Base-by-base conservation (phyloP, 2,113 vertebrate genomes). In the Phaethon lepturus region DNA sequence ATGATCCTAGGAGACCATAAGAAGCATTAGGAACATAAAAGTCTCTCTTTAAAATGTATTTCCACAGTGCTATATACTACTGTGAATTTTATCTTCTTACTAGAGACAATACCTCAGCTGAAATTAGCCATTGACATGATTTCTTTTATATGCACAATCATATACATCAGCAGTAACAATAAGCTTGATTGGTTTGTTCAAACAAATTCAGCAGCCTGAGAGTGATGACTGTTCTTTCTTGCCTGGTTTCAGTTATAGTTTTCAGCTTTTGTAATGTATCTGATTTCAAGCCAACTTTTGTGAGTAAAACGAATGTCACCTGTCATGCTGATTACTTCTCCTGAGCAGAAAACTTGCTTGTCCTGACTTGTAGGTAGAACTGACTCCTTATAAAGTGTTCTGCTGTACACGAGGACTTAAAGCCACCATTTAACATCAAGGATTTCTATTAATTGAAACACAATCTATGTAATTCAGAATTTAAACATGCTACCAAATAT, bases 151-250 rank as follows among this genome's bases (percentile, higher is more conserved):
- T 16, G 22, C 25, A 66, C 17, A 93, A 67, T 62, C 29, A 81
- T 50, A 17, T 11, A 15, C 42, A 81, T 81, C 56, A 87, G 40
- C 22, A 62, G 68, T 58, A 93, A 95, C 42, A 93, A 81, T 91
- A 89, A 91, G 52, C 42, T 84, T 94, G 80, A 94, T 85, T 91
- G 76, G 38, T 74, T 91, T 63, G 22, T 87, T 95, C 67, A 77
- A 18, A 8, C 17, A 74, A 67, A 62, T 74, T 78, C 85, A 81
- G 25, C 49, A 67, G 13, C 15, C 0, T 4, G 66, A 77, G 44
- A 55, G 10, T 66, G 64, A 77, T 53, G 38, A 71, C 38, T 89
- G 15, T 38, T 40, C 45, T 78, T 75, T 55, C 28, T 72, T 58
- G 18, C 17, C 26, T 87, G 7, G 11, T 77, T 95, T 73, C 87